Percentiles rank a stretch among this genome's conserved stretches.
phyloP scores from a whole-genome alignment of 2,797 vertebrate genomes.

The Heterohyrax brucei region DNA sequence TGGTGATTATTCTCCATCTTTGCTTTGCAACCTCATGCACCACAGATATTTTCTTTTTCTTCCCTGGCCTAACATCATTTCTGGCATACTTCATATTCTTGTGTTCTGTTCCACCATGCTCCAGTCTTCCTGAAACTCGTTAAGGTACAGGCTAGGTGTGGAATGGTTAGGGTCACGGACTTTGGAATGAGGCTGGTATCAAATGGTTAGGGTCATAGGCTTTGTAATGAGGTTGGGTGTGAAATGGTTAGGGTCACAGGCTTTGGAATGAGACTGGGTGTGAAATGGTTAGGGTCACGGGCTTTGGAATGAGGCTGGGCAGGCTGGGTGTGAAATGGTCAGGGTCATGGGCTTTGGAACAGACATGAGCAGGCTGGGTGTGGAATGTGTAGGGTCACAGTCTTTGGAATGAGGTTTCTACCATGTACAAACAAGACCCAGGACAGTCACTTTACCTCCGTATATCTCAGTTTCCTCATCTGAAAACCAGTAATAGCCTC shows the following conservation, averaged over 20 bases:
- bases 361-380: no score
- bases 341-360: no score
- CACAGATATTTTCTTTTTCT: neutral
- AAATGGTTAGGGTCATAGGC: no score
- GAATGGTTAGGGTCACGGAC: fast-evolving
- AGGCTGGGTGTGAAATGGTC: no score
- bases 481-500: neutral
- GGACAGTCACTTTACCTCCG: neutral
- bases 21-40: neutral
- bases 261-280: no score
- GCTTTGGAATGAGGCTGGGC: neutral
- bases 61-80: neutral
- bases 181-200: neutral
- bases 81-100: neutral
- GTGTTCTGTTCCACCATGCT: fast-evolving
- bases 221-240: no score
- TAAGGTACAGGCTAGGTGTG: no score
- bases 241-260: no score
- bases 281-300: fast-evolving
- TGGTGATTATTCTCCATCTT: conserved; percentile 80
- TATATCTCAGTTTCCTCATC: neutral
- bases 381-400: fast-evolving
- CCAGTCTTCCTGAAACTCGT: neutral
- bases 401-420: neutral
- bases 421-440: neutral